Evolutionary conservation across 2,888 invertebrate species (phyloP).

Genomic region (Tiphia femorata): DNA sequence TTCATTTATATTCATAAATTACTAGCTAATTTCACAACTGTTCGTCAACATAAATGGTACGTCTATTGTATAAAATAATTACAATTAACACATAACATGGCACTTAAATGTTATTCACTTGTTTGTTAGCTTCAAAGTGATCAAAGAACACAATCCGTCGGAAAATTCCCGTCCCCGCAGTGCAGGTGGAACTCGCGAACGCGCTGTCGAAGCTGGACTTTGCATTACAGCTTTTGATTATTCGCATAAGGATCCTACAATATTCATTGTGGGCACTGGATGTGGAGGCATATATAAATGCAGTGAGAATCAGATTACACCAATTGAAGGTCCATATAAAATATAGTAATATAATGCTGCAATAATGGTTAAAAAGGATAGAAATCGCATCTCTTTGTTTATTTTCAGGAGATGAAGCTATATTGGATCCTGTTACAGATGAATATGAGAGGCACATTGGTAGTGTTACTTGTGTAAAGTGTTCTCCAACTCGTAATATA

Average conservation of each 20-base stretch:
- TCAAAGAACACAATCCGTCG: slow-evolving; percentile 63
- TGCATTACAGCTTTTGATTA: slow-evolving; percentile 62
- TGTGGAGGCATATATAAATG: slow-evolving; percentile 66
- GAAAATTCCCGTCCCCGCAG: slow-evolving; percentile 62
- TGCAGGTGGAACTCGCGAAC: slow-evolving; percentile 59
- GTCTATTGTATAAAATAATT: background rate
- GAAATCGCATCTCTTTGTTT: background rate
- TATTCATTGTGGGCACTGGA: slow-evolving; percentile 63
- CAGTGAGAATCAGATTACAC: slow-evolving; percentile 49
- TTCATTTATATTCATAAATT: slow-evolving; percentile 59
- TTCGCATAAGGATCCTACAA: slow-evolving; percentile 49
- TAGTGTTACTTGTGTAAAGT: slow-evolving; percentile 59
- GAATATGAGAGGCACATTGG: slow-evolving; percentile 61
- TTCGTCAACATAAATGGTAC: slow-evolving; percentile 51
- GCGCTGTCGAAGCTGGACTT: slow-evolving; percentile 61
- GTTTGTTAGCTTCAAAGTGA: slow-evolving; percentile 55
- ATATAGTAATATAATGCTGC: background rate
- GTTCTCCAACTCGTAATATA: slow-evolving; percentile 54
- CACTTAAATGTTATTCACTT: background rate
- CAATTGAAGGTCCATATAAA: slow-evolving; percentile 50
- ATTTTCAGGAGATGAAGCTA: slow-evolving; percentile 45
- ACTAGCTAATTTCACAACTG: slow-evolving; percentile 55
- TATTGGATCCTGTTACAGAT: slow-evolving; percentile 61
- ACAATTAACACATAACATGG: background rate
- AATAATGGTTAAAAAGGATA: background rate